Evolutionary conservation across 2,888 invertebrate species (phyloP), one percentile per base, ranked within the genome.

Genomic region (Melieria omissa): DNA sequence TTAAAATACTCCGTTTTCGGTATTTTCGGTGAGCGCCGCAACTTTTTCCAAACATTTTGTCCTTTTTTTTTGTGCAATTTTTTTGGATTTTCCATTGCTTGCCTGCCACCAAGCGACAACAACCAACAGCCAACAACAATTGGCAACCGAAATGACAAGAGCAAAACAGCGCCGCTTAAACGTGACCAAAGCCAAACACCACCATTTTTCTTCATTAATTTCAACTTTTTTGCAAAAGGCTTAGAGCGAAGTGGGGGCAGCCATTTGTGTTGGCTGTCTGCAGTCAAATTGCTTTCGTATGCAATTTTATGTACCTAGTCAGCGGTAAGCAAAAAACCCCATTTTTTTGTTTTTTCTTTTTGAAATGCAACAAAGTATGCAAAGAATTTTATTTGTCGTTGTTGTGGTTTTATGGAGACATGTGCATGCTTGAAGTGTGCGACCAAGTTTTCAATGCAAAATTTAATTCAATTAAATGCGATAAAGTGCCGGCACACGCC

Each of bases 121-220:
- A 54, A 9, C n/a, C 41, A 49, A 29, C 49, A 54, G 14, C 42
- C 49, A 29, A 41, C 10, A 60, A 54, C n/a, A 7, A 10, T 12
- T 14, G 54, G 9, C 7, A 41, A 42, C 12, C 8, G 16, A 12
- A 14, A 29, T 41, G n/a, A 49, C 52, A 67, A 52, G 47, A 49
- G 29, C n/a, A 49, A 60, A 14, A 60, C 42, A 16, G 52, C n/a
- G 46, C 49, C n/a, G 42, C 49, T 9, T 29, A 41, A 58, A 67
- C 58, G 60, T 60, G 60, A 60, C 67, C 42, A 52, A 45, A 60
- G 42, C 52, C 45, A 54, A 54, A 47, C 55, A 49, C 60, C 42
- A 29, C 58, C 47, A 60, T 60, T 41, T 61, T 52, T 67, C 67
- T 67, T 67, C 61, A 67, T 67, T 58, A 67, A 67, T 47, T 61